A percentile compares a stretch with the other conserved stretches of the same genome.
Conservation (phyloP, 1,140 invertebrate species). For the Ruditapes philippinarum region DNA sequence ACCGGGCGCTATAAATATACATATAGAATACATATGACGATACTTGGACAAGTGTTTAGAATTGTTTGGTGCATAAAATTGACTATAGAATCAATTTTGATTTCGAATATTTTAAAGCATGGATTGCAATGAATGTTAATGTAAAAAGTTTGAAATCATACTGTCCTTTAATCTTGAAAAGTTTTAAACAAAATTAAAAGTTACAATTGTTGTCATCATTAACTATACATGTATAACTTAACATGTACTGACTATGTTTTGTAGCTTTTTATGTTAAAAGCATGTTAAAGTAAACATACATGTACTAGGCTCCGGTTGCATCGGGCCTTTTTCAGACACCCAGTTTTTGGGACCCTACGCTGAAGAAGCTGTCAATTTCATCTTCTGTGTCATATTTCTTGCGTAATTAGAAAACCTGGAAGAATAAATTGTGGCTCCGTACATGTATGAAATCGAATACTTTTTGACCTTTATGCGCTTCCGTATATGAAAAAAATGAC, state of each 20-base stretch:
- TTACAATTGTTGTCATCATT: conserved; percentile 31
- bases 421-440: conserved; percentile 16
- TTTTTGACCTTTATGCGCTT: no score
- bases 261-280: conserved; percentile 30
- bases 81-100: conserved; percentile 46
- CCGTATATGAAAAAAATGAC: no score
- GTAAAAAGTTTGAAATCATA: conserved; percentile 9
- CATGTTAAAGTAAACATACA: conserved; percentile 31
- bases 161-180: conserved; percentile 25
- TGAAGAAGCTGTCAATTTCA: conserved; percentile 29
- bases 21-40: conserved; percentile 31
- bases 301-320: conserved; percentile 9
- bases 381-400: conserved; percentile 13
- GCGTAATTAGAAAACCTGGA: conserved; percentile 5
- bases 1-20: conserved; percentile 29
- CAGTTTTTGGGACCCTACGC: background rate
- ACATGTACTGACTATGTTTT: conserved; percentile 5
- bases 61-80: conserved; percentile 39
- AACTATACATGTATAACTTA: no score
- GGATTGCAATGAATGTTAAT: conserved; percentile 11
- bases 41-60: conserved; percentile 29
- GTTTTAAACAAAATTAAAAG: conserved; percentile 32
- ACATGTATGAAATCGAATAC: no score
- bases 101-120: conserved; percentile 46
- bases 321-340: background rate